Conservation (phyloP, 2,113 vertebrate genomes). For the Agapornis roseicollis region DNA sequence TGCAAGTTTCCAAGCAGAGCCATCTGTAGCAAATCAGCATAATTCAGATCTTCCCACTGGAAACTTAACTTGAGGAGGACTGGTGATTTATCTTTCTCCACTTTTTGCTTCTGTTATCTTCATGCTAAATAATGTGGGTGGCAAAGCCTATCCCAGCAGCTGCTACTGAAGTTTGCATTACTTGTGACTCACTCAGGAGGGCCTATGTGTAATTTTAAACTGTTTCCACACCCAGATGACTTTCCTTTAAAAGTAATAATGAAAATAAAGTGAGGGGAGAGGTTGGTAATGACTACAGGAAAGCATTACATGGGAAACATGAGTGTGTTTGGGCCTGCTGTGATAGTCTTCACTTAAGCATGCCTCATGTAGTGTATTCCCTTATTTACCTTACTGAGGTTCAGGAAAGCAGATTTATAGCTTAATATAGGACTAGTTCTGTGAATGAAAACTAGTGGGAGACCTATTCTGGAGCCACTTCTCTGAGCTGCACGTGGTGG, state of each 20-base stretch:
- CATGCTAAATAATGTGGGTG: neutral
- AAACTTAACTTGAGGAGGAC: neutral
- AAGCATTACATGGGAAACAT: neutral
- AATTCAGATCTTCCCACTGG: neutral
- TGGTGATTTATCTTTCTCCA: neutral
- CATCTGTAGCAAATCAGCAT: neutral
- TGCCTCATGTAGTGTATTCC: neutral
- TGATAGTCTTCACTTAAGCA: neutral
- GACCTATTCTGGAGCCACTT: neutral
- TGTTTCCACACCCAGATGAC: constrained; percentile 41
- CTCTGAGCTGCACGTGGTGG: neutral
- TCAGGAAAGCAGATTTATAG: neutral
- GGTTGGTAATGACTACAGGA: neutral
- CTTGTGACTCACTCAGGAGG: constrained; percentile 72
- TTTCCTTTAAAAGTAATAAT: constrained; percentile 27
- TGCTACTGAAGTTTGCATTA: constrained; percentile 61
- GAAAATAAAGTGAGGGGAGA: neutral
- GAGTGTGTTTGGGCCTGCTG: neutral
- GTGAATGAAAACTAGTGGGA: neutral
- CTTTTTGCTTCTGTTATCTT: neutral
- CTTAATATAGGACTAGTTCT: neutral
- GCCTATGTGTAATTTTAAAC: constrained; percentile 58
- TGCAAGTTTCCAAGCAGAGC: neutral
- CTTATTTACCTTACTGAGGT: neutral
- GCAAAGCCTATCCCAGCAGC: constrained; percentile 55